Base-by-base conservation (phyloP, 1,140 invertebrate genomes). In the Colletes latitarsis region DNA sequence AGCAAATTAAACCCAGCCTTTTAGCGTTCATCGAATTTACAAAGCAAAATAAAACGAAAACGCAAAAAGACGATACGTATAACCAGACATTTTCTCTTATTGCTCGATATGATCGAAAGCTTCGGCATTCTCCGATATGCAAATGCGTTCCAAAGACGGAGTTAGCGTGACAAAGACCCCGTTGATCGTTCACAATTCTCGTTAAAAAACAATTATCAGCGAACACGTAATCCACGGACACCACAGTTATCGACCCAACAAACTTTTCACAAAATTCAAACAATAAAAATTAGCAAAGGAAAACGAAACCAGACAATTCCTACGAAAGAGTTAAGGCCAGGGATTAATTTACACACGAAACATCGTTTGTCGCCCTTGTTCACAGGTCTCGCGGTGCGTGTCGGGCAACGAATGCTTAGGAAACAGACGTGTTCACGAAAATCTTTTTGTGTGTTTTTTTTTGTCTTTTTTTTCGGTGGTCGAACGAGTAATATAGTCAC, bases 261-360 rank as follows among this genome's bases (percentile, higher is more conserved):
- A 63, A 63, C 60, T 62, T 62, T 62, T 21, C 60, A 62, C 60
- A 62, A 4, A 19, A 17, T 30, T 2, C 0, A 43, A 63, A 10
- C 53, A 3, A 46, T 14, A 77, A 10, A 12, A 63, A 9, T 8
- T 15, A 55, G 4, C 41, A 39, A 62, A 8, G 14, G 0, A 53
- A 30, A 19, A 53, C 8, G 21, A 39, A 21, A 21, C 17, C 17
- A n/a, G 69, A 58, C 10, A 30, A 39, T 6, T 6, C 14, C 14
- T 41, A 41, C 17, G 43, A 58, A 53, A 43, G 19, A n/a, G 58
- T 21, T 41, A 30, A 81, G 63, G 69, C 64, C 58, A 82, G 80
- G 84, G 71, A 78, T 86, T 62, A 86, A 86, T 87, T 87, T 87
- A 82, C 66, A 72, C 81, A 77, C 79, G 60, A 46, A 75, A 75